Evolutionary conservation across 92 coral and sea anemone genomes (phyloP), one percentile per base, ranked within the genome.

Genomic region (Palythoa caribaeorum): DNA sequence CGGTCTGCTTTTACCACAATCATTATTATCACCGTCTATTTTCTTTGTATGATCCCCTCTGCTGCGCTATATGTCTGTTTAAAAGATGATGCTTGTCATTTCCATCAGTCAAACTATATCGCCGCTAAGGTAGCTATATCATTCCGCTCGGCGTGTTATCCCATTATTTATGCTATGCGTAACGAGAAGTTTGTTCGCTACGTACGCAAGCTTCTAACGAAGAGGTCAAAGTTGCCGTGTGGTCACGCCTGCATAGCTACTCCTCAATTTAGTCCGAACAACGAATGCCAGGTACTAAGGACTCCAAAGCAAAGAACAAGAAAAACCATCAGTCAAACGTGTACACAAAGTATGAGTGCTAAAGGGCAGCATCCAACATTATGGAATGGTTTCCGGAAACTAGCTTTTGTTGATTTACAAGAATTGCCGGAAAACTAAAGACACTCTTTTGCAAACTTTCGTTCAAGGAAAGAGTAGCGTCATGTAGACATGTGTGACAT

Each of bases 1-100:
- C 87, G 87, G 66, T 92, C 94, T 1, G 94, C 97, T 3, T 94
- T 88, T 50, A 94, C 97, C 12, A 94, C 97, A 5, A 73, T 94
- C 47, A 80, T 92, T 9, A 94, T 94, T 60, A 92, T 92, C 21
- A 51, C 90, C 17, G 95, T 94, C 71, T 94, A 94, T 60, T 88
- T 94, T 20, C 92, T 94, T 38, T 94, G 97, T 73, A 89, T 94
- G 17, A 55, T 85, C 37, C 97, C 97, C 0, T 88, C 92, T 72
- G 89, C 89, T 38, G 84, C 92, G 21, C 80, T 91, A 71, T 91
- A 89, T 37, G 73, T 91, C 74, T 85, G 89, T 50, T 87, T 92
- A 44, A 84, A 90, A n/a, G 74, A 70, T 16, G 87, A 91, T 38
- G 62, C 94, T 36, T 38, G 37, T 21, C 60, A 37, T 35, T 88